Evolutionary conservation across 2,888 invertebrate genomes (phyloP).

Genomic region (Torymus aiolomorphi): DNA sequence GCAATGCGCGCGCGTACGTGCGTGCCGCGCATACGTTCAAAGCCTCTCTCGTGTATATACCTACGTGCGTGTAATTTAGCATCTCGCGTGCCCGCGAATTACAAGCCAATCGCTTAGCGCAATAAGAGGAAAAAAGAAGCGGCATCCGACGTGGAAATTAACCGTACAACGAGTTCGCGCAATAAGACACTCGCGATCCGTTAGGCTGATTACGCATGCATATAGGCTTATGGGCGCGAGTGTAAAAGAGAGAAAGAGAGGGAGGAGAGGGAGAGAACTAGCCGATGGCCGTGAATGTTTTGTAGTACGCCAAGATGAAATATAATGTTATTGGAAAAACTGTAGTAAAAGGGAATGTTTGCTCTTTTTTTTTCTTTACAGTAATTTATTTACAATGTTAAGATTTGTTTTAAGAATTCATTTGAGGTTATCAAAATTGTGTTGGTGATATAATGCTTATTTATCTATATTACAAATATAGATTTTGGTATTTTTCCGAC

Average conservation of each 20-base stretch:
- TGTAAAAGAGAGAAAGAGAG: background rate
- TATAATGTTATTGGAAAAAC: no score
- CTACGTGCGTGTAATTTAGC: constrained; percentile 17
- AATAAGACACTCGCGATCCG: constrained; percentile 28
- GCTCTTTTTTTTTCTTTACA: no score
- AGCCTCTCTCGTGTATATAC: background rate
- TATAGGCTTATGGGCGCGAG: background rate
- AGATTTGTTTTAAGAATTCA: no score
- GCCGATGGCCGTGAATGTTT: no score
- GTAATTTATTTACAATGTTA: no score
- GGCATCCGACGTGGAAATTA: constrained; percentile 42
- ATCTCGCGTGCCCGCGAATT: constrained; percentile 1
- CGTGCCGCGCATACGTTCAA: constrained; percentile 2
- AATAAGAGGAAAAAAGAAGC: constrained; percentile 10
- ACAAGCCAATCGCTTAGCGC: constrained; percentile 5
- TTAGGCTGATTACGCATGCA: constrained; percentile 31
- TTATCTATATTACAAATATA: no score
- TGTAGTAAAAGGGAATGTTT: no score
- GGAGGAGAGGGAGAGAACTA: no score
- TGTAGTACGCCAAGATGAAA: no score
- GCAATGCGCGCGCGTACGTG: background rate
- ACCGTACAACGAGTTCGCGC: constrained; percentile 23
- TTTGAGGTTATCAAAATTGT: no score
- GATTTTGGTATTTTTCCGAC: no score
- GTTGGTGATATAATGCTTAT: no score